phyloP scores from a whole-genome alignment of 2,888 invertebrate species.

The Dusona sp. region DNA sequence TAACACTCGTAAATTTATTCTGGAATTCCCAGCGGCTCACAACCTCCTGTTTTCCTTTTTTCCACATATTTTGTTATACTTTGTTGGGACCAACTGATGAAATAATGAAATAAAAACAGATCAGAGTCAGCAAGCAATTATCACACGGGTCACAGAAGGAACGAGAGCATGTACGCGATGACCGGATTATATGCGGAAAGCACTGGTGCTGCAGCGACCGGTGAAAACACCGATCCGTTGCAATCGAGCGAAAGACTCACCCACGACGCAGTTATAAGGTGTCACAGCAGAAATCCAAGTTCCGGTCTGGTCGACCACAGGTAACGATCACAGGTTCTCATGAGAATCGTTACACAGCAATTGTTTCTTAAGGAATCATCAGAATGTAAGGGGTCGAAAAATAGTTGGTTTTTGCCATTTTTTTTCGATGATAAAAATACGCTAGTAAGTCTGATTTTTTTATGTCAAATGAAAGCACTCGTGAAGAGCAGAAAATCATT shows the following conservation, averaged over 20 bases:
- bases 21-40: no score
- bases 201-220: conserved; percentile 84
- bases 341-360: not conserved
- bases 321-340: conserved; percentile 81
- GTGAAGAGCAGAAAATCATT: no score
- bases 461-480: no score
- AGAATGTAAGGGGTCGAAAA: no score
- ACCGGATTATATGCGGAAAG: conserved; percentile 93
- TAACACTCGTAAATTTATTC: no score
- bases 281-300: conserved; percentile 93
- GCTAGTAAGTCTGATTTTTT: no score
- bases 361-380: not conserved
- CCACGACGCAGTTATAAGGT: conserved; percentile 87
- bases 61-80: no score
- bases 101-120: conserved; percentile 68
- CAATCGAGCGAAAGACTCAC: conserved; percentile 82
- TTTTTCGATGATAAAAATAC: no score
- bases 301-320: conserved; percentile 89
- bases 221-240: conserved; percentile 84
- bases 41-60: no score
- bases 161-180: conserved; percentile 96
- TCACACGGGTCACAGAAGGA: conserved; percentile 87
- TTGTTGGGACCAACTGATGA: not conserved
- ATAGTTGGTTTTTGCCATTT: no score
- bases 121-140: conserved; percentile 83